Evolutionary conservation across 2,113 vertebrate genomes (phyloP).

Genomic region (Mormyrus lacerda): DNA sequence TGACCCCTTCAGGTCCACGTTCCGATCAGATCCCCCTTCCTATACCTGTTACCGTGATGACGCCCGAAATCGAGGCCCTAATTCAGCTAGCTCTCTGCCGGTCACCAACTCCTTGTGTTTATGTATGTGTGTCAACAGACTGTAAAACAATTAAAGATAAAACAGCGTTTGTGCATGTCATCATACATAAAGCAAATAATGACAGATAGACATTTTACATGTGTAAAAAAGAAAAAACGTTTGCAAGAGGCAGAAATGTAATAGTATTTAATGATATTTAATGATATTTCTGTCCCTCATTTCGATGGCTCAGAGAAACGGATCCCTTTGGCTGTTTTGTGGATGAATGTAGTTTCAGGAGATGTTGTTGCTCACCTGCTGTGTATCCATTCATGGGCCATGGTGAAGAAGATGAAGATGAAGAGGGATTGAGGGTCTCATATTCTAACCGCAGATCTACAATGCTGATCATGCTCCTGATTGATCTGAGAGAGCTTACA

Average conservation of each 20-base stretch:
- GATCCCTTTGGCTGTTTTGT: slow-evolving; percentile 50
- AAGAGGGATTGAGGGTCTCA: slow-evolving; percentile 27
- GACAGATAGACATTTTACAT: slow-evolving; percentile 33
- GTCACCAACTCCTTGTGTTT: slow-evolving; percentile 44
- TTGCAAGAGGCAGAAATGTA: slow-evolving; percentile 46
- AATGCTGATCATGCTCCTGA: not conserved
- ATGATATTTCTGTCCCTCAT: slow-evolving; percentile 47
- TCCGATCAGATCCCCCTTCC: slow-evolving; percentile 29
- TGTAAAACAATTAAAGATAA: slow-evolving; percentile 28
- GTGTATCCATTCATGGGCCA: not conserved
- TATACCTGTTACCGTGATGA: slow-evolving; percentile 32
- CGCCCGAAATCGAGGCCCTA: slow-evolving; percentile 41
- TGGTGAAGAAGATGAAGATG: slow-evolving; percentile 18
- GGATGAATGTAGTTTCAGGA: slow-evolving; percentile 14
- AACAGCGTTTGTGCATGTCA: not conserved
- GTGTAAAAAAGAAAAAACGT: slow-evolving; percentile 34
- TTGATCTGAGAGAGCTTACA: slow-evolving; percentile 16
- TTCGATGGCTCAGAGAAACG: slow-evolving; percentile 35
- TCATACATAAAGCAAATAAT: slow-evolving; percentile 42
- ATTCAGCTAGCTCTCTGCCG: slow-evolving; percentile 53
- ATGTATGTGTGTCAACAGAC: slow-evolving; percentile 45
- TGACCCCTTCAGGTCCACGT: slow-evolving; percentile 36
- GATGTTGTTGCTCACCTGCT: slow-evolving; percentile 23
- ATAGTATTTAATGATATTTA: slow-evolving; percentile 41
- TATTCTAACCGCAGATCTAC: slow-evolving; percentile 29